Evolutionary conservation across 2,888 invertebrate genomes (phyloP).

Genomic region (Scaptomyza tumidula): DNA sequence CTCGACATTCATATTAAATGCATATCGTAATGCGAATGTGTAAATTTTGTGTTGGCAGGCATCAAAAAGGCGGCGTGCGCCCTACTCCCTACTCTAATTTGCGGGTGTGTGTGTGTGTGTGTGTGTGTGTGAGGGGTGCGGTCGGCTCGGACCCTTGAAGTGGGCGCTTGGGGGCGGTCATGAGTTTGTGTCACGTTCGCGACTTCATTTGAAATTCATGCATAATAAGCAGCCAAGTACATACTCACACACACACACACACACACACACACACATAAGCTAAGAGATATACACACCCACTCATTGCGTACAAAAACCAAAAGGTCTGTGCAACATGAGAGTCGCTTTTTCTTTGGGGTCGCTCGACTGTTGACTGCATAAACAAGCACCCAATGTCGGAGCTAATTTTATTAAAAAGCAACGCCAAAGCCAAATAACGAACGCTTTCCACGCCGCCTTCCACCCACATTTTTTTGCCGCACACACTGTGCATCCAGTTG

Average conservation of each 20-base stretch:
- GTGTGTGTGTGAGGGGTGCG: neutral
- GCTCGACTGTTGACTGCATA: conserved; percentile 64
- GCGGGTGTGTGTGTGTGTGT: neutral
- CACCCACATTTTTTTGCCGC: too few relatives aligned
- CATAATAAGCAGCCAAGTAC: conserved; percentile 75
- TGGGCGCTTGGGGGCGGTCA: conserved; percentile 53
- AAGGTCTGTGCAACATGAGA: conserved; percentile 56
- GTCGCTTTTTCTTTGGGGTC: conserved; percentile 51
- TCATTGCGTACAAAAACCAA: conserved; percentile 17
- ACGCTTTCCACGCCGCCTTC: neutral
- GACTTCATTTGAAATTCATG: conserved; percentile 77
- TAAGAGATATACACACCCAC: neutral
- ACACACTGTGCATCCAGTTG: conserved; percentile 39
- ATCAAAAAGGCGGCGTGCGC: conserved; percentile 47
- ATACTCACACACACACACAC: conserved; percentile 37
- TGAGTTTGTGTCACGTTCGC: conserved; percentile 77
- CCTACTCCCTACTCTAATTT: conserved; percentile 13
- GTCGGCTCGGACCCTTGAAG: conserved; percentile 25
- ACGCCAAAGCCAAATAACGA: conserved; percentile 57
- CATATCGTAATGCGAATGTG: conserved; percentile 76
- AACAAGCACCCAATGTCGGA: conserved; percentile 73
- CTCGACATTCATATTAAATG: conserved; percentile 66
- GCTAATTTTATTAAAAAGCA: conserved; percentile 77
- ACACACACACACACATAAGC: conserved; percentile 20
- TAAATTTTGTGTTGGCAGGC: conserved; percentile 62